These are phyloP conservation scores for Chaenodraco wilsoni DNA, from an alignment of 2,797 vertebrate species.

Conservation along the genomic window DNA sequence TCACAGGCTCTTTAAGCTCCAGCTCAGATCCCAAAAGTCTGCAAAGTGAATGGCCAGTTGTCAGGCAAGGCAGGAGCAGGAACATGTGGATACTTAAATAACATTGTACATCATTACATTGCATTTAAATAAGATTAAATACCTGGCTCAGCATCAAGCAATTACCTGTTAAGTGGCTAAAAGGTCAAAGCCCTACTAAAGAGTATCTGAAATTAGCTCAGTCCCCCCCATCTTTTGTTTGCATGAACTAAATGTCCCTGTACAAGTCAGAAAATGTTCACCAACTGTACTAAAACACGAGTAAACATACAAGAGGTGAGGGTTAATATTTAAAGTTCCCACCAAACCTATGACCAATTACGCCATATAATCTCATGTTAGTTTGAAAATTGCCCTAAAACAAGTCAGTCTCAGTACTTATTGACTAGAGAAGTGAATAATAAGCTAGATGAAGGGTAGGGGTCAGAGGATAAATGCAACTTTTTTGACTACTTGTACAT, in stretches of 20 bases:
- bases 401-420: not conserved
- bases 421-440: not conserved
- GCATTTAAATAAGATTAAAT: not conserved
- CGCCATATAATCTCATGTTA: not conserved
- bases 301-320: not conserved
- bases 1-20: constrained; percentile 21
- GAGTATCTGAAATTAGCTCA: not conserved
- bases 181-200: constrained; percentile 16
- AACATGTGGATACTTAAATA: not conserved
- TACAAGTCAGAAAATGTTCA: not conserved
- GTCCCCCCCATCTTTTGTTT: not conserved
- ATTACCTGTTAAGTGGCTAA: not conserved
- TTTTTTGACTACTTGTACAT: not conserved
- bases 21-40: constrained; percentile 43
- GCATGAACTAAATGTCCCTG: not conserved
- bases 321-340: not conserved
- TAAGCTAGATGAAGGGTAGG: constrained; percentile 4
- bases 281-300: not conserved
- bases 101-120: not conserved
- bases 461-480: not conserved
- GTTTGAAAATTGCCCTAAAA: constrained; percentile 1
- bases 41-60: not conserved
- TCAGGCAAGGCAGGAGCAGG: constrained; percentile 6
- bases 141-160: not conserved
- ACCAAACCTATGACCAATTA: not conserved